phyloP scores from a whole-genome alignment of 2,797 vertebrate genomes.

The Trichosurus vulpecula region DNA sequence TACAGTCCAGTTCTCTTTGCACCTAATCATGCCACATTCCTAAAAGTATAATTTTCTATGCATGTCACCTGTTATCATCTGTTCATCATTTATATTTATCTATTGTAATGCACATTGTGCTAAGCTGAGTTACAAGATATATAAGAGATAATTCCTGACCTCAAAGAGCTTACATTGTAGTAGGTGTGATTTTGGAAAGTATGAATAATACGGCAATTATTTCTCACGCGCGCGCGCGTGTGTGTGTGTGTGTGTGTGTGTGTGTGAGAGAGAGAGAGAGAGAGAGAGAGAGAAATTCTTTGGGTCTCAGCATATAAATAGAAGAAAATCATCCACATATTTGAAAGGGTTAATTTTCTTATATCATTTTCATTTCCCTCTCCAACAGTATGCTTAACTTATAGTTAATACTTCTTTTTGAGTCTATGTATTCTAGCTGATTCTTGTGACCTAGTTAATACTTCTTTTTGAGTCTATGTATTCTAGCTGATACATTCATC shows the following conservation, averaged over 20 bases:
- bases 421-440: not conserved
- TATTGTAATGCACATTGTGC: not conserved
- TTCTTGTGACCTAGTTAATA: too few relatives aligned
- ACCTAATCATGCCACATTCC: not conserved
- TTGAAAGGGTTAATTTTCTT: not conserved
- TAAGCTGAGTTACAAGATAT: not conserved
- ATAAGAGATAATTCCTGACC: not conserved
- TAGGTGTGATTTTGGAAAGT: not conserved
- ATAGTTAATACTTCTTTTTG: too few relatives aligned
- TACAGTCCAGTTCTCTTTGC: not conserved
- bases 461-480: too few relatives aligned
- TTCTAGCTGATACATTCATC: not conserved
- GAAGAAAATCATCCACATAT: not conserved
- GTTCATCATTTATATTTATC: not conserved
- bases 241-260: too few relatives aligned
- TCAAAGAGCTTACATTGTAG: not conserved
- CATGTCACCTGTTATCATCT: not conserved
- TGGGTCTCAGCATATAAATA: not conserved
- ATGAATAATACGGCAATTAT: not conserved
- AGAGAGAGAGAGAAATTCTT: not conserved
- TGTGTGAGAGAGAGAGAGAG: too few relatives aligned
- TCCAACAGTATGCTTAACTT: not conserved
- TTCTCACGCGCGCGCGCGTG: not conserved
- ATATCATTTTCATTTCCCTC: not conserved
- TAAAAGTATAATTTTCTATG: not conserved